Percentiles rank a stretch among this genome's conserved stretches.
These are phyloP conservation scores for Probosciger aterrimus DNA, from an alignment of 2,113 vertebrate genomes.

Conservation along the genomic window DNA sequence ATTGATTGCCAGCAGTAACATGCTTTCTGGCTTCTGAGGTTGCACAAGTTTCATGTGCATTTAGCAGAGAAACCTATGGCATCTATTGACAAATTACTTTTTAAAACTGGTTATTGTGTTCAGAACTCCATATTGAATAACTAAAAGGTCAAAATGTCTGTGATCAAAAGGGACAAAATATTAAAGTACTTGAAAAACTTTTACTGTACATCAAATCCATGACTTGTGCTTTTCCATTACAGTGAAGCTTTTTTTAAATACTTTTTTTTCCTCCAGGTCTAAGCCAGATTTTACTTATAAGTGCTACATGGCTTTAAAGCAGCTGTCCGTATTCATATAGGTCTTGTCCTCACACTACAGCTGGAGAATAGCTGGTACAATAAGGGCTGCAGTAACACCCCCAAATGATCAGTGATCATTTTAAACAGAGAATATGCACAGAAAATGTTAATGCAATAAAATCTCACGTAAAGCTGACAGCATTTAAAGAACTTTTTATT, in stretches of 20 bases:
- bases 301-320: neutral
- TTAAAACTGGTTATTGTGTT: neutral
- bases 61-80: neutral
- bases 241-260: neutral
- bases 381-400: neutral
- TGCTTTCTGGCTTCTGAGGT: neutral
- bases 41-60: neutral
- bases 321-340: neutral
- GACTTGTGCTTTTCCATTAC: neutral
- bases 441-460: neutral
- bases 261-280: neutral
- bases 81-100: neutral
- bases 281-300: neutral
- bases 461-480: neutral
- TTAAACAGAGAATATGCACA: neutral
- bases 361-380: neutral
- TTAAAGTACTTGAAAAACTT: neutral
- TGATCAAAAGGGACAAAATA: neutral
- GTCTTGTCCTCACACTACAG: neutral
- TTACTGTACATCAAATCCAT: neutral
- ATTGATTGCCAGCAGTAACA: neutral
- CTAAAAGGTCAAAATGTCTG: neutral
- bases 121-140: neutral
- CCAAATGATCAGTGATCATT: neutral
- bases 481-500: neutral